Evolutionary conservation across 2,797 vertebrate genomes (phyloP).

Genomic region (Labeo calbasu): DNA sequence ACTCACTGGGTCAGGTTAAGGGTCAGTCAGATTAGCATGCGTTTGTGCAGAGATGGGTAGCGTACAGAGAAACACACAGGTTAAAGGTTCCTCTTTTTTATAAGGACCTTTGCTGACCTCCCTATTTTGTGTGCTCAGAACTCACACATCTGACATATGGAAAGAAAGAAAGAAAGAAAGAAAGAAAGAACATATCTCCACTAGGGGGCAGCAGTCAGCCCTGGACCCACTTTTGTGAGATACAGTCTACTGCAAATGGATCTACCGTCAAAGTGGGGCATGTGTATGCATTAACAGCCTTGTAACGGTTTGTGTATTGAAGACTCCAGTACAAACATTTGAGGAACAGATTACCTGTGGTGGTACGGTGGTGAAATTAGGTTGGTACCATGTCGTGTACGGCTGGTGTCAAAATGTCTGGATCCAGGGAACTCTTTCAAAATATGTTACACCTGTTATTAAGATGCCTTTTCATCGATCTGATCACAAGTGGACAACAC

Average conservation of each 20-base stretch:
- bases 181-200: slow-evolving; percentile 48
- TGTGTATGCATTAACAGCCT: slow-evolving; percentile 27
- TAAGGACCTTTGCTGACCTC: slow-evolving; percentile 48
- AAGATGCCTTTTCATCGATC: too few relatives aligned
- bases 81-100: slow-evolving; percentile 46
- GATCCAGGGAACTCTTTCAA: too few relatives aligned
- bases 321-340: background rate
- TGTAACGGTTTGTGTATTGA: slow-evolving; percentile 4
- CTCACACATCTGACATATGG: background rate
- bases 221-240: slow-evolving; percentile 21
- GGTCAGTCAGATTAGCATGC: slow-evolving; percentile 49
- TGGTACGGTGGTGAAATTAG: background rate
- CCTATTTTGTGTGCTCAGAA: background rate
- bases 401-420: background rate
- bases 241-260: slow-evolving; percentile 40
- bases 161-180: slow-evolving; percentile 1
- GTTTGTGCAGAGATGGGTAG: slow-evolving; percentile 35
- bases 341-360: background rate
- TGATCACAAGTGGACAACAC: too few relatives aligned
- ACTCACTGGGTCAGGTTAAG: slow-evolving; percentile 32
- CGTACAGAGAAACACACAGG: slow-evolving; percentile 31
- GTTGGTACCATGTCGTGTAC: background rate
- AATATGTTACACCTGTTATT: too few relatives aligned
- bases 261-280: slow-evolving; percentile 22
- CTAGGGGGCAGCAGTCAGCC: slow-evolving; percentile 54